Base-by-base conservation (phyloP, 1,140 invertebrate genomes). In the Monochamus saltuarius region DNA sequence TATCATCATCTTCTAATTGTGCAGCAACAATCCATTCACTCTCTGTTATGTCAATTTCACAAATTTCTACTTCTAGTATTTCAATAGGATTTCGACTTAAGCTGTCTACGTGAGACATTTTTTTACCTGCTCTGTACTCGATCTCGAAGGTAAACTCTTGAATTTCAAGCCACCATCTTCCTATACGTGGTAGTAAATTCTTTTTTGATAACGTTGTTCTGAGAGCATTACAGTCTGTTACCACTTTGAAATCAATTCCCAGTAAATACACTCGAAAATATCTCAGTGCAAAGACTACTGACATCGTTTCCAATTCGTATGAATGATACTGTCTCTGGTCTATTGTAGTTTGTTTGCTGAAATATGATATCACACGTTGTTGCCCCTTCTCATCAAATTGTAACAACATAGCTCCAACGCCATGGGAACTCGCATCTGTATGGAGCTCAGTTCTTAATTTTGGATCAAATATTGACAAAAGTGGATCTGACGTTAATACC, bases 201-300 rank as follows among this genome's bases (percentile, higher is more conserved):
- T 47, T 55, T 19, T 55, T 55, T 13, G 36, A n/a, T 14, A 43
- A 55, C 4, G 6, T 29, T 3, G 22, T 6, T 29, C 6, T 29
- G 2, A 29, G 6, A 29, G 22, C 22, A 6, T 29, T 29, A 29
- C 22, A 29, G 22, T 29, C 22, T 6, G 22, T 29, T 2, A 76
- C 54, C 7, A 78, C 66, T 50, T 69, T 75, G 43, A 78, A 75
- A 16, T 68, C 6, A 22, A 71, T 73, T 7, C 73, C 78, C 16
- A 73, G 56, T 0, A 80, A 47, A 49, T 81, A 81, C 13, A 64
- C 19, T 16, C 75, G 34, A 64, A 78, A 78, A 45, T 75, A 75
- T 43, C 76, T 73, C 0, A 79, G 38, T 1, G 72, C 69, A 60
- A 67, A 61, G 10, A 77, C 61, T 4, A 78, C 56, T 7, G 77